Evolutionary conservation across 2,113 vertebrate species (phyloP).

Genomic region (Tupaia tana): DNA sequence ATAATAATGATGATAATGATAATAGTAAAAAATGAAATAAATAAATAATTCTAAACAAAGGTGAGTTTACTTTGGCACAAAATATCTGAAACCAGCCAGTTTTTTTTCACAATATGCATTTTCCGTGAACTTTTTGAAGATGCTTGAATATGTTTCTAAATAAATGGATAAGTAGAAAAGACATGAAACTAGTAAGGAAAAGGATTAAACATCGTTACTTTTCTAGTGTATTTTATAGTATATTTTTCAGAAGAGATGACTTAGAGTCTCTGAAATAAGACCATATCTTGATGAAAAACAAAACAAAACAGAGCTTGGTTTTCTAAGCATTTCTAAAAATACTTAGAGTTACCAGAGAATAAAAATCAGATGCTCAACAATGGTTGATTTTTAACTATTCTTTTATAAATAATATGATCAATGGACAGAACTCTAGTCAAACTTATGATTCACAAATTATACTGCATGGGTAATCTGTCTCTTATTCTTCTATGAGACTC

Average conservation of each 20-base stretch:
- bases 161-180: neutral
- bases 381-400: neutral
- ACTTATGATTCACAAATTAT: neutral
- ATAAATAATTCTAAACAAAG: no score
- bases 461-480: neutral
- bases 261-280: constrained; percentile 12
- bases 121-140: no score
- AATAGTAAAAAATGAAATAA: no score
- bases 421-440: neutral
- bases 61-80: no score
- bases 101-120: no score
- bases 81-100: no score
- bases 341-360: neutral
- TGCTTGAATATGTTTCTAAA: neutral
- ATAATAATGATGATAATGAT: no score
- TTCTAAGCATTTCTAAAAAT: constrained; percentile 27
- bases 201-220: neutral
- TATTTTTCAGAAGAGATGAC: constrained; percentile 11
- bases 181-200: neutral
- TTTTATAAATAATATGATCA: neutral
- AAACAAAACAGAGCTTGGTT: neutral
- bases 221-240: neutral
- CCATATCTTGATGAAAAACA: neutral
- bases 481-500: neutral
- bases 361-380: constrained; percentile 12